Evolutionary conservation across 2,797 vertebrate species (phyloP).

Genomic region (Capromys pilorides): DNA sequence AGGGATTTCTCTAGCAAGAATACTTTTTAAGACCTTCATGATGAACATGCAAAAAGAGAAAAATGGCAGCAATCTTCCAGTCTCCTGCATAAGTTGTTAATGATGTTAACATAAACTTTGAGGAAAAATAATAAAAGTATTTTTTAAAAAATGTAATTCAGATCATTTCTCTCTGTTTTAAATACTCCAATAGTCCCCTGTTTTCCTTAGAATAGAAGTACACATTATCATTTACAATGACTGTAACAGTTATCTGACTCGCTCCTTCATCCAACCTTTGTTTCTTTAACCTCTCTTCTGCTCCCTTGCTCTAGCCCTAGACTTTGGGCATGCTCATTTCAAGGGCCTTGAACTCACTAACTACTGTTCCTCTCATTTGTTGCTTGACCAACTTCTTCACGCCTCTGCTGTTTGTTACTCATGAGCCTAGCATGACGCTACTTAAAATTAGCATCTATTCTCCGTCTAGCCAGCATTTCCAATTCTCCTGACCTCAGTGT

Average conservation of each 20-base stretch:
- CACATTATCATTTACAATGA: not conserved
- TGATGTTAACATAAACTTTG: not conserved
- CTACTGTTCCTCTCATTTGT: not conserved
- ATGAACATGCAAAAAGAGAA: conserved; percentile 5
- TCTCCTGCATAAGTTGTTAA: not conserved
- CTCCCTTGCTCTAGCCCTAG: not conserved
- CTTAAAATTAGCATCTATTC: not conserved
- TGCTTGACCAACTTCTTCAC: not conserved
- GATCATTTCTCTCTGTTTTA: not conserved
- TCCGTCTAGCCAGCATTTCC: not conserved
- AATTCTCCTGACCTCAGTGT: not conserved
- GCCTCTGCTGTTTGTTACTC: not conserved
- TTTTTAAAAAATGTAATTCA: not conserved
- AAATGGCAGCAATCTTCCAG: not conserved
- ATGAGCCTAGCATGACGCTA: not conserved
- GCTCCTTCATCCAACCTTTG: not conserved
- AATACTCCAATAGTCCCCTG: not conserved
- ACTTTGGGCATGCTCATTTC: not conserved
- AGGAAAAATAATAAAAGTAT: conserved; percentile 36
- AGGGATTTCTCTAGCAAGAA: not conserved
- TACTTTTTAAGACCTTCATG: not conserved
- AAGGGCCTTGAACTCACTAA: not conserved
- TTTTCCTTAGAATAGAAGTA: conserved; percentile 3
- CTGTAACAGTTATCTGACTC: not conserved
- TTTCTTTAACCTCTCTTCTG: not conserved